Evolutionary conservation across 2,888 invertebrate genomes (phyloP), one percentile per base, ranked within the genome.

Genomic region (Rhabditoides inermis): DNA sequence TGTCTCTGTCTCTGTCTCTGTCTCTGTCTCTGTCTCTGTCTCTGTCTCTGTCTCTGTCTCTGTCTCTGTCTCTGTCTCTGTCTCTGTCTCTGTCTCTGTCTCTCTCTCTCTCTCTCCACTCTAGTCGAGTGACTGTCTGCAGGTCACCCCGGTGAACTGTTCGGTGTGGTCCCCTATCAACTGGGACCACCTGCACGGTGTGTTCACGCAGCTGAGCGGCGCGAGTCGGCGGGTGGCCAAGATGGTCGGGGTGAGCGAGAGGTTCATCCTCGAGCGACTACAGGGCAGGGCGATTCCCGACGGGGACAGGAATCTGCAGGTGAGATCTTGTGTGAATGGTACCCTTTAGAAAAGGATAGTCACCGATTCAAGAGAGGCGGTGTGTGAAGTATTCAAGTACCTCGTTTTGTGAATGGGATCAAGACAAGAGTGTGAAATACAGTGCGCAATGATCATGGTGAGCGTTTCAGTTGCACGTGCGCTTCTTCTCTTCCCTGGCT

Each of bases 221-320:
- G 85, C 85, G 53, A 86, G 87, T 84, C 85, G 85, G 72, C 83
- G 86, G 72, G 91, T 95, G 3, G 92, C 88, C 0, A 85, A 88
- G 66, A 78, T 91, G 44, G 85, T 95, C 20, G 94, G 94, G 0
- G 84, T 92, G 1, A 84, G 85, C 75, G 91, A 92, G 76, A 83
- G 85, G 39, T 90, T 88, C 77, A 82, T 95, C 25, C 67, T 76
- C 22, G 68, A 69, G 32, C 87, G 87, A 20, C 82, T 83, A 45
- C 52, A 54, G 41, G 60, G 62, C 23, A 47, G 47, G 18, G 32
- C 23, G 20, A 26, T 51, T 48, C 41, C 36, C 45, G 20, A 44
- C 30, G 42, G 45, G 10, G 56, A 58, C n/a, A 42, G 62, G 40
- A 55, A 54, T 3, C 47, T 58, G 25, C 60, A 62, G 23, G 62